phyloP scores from a whole-genome alignment of 1,140 invertebrate genomes.

The Apis mellifera region Amel_HAv3.1 CM009933.2:4664001-4664500 shows the following conservation, averaged over 20 bases:
- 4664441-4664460: conserved; percentile 64
- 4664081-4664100: too few relatives aligned
- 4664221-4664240: conserved; percentile 51
- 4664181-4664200: too few relatives aligned
- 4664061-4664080: too few relatives aligned
- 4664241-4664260: conserved; percentile 65
- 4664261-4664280: conserved; percentile 61
- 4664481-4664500: conserved; percentile 65
- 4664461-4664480: conserved; percentile 21
- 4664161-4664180: too few relatives aligned
- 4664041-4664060: too few relatives aligned
- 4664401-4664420: conserved; percentile 70
- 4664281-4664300: conserved; percentile 61
- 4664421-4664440: conserved; percentile 75
- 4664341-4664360: conserved; percentile 19
- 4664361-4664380: conserved; percentile 33
- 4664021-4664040: too few relatives aligned
- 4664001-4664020: too few relatives aligned
- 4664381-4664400: conserved; percentile 57
- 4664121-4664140: too few relatives aligned
- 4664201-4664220: conserved; percentile 17
- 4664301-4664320: conserved; percentile 67
- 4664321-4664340: conserved; percentile 75
- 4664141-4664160: too few relatives aligned
- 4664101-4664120: too few relatives aligned